A percentile compares a stretch with the other conserved stretches of the same genome.
Evolutionary conservation across 92 coral and sea anemone genomes (phyloP).

Genomic region (Hydrozoanthus gracilis): DNA sequence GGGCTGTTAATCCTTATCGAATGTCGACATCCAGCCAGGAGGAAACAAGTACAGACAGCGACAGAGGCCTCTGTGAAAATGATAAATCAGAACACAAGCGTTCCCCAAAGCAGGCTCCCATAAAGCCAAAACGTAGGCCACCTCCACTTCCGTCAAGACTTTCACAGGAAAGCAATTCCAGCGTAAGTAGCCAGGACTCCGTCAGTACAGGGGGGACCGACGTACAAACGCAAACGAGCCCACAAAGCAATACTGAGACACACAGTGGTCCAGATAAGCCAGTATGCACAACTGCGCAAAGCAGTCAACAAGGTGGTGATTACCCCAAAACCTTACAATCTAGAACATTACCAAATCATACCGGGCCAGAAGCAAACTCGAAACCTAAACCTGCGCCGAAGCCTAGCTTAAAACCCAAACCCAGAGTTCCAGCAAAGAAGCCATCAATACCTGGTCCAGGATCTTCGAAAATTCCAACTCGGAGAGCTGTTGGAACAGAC

Average conservation of each 20-base stretch:
- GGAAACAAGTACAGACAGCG: slow-evolving; percentile 22
- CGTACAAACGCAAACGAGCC: slow-evolving; percentile 25
- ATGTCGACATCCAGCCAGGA: slow-evolving; percentile 5
- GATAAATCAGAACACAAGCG: slow-evolving; percentile 1
- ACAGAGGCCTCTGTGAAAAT: slow-evolving; percentile 8
- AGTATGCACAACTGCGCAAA: not conserved
- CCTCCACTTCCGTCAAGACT: slow-evolving; percentile 38
- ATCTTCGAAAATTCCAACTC: not conserved
- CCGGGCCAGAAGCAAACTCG: not conserved
- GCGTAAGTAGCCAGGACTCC: slow-evolving; percentile 38
- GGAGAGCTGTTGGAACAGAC: not conserved
- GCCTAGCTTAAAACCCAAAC: slow-evolving; percentile 71
- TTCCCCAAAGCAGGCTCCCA: slow-evolving; percentile 33
- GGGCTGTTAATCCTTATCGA: not conserved
- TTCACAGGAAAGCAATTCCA: slow-evolving; percentile 35
- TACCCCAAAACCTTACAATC: not conserved
- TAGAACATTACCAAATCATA: not conserved
- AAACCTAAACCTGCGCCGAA: slow-evolving; percentile 48
- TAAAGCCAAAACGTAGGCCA: slow-evolving; percentile 33
- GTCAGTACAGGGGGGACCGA: slow-evolving; percentile 17
- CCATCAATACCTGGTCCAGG: slow-evolving; percentile 16
- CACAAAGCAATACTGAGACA: not conserved
- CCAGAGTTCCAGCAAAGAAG: slow-evolving; percentile 75
- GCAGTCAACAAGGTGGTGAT: not conserved
- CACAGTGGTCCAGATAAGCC: not conserved